Conservation (phyloP, 2,113 vertebrate species). For the Tringa solitaria region DNA sequence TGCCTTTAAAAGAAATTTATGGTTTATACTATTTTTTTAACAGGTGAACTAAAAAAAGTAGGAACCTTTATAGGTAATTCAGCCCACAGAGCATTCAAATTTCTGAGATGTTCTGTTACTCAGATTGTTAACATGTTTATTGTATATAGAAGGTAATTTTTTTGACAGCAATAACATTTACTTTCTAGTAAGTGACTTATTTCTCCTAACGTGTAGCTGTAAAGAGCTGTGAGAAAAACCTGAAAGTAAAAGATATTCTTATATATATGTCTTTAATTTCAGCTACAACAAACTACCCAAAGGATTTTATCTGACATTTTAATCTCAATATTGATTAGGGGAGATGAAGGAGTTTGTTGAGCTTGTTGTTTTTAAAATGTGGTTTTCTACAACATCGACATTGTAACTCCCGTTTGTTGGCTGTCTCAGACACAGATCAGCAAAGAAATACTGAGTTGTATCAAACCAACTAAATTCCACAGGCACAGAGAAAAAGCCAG, state of each 20-base stretch:
- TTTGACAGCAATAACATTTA: neutral
- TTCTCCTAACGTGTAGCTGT: neutral
- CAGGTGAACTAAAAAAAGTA: neutral
- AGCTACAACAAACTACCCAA: neutral
- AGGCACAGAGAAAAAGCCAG: neutral
- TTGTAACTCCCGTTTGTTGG: neutral
- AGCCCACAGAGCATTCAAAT: neutral
- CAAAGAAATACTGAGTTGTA: neutral
- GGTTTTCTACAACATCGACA: neutral
- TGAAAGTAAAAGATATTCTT: neutral
- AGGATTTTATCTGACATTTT: neutral
- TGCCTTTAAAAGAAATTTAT: neutral
- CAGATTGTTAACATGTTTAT: neutral
- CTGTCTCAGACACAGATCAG: neutral
- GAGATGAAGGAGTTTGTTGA: neutral
- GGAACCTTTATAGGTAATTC: neutral
- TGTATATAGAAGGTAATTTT: neutral
- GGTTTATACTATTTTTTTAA: neutral
- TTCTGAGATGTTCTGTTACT: neutral
- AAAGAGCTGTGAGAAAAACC: neutral
- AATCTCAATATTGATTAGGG: neutral
- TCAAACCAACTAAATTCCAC: neutral
- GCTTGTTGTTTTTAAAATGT: neutral
- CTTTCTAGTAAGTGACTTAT: neutral
- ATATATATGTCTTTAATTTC: neutral